These are phyloP conservation scores for Limnephilus auricula DNA, from an alignment of 2,888 invertebrate genomes.

Conservation along the genomic window DNA sequence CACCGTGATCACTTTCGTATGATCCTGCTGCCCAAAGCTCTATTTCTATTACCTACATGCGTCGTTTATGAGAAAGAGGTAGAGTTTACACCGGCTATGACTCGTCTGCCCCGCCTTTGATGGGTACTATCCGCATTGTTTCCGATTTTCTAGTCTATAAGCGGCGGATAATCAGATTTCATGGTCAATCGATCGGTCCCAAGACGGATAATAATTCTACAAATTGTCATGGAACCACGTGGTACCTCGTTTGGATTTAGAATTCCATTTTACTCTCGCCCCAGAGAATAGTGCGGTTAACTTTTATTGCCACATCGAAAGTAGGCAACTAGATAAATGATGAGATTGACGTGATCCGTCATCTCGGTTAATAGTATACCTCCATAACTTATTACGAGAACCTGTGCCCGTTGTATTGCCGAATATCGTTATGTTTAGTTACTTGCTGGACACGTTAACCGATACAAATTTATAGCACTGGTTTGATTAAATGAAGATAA, in stretches of 20 bases:
- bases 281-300: neutral
- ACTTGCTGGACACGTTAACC: neutral
- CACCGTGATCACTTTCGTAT: neutral
- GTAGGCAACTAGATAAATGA: neutral
- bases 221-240: constrained; percentile 14
- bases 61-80: neutral
- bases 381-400: neutral
- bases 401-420: neutral
- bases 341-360: neutral
- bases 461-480: neutral
- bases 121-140: neutral
- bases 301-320: constrained; percentile 32
- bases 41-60: neutral
- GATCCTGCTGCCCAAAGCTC: neutral
- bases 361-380: neutral
- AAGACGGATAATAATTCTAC: neutral
- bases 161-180: constrained; percentile 39
- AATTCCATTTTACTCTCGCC: neutral
- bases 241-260: neutral
- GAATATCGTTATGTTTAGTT: neutral
- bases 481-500: neutral
- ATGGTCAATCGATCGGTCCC: constrained; percentile 36
- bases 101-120: neutral
- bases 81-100: neutral
- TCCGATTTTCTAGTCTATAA: constrained; percentile 13